phyloP scores from a whole-genome alignment of 2,113 vertebrate genomes.

The Charina bottae region DNA sequence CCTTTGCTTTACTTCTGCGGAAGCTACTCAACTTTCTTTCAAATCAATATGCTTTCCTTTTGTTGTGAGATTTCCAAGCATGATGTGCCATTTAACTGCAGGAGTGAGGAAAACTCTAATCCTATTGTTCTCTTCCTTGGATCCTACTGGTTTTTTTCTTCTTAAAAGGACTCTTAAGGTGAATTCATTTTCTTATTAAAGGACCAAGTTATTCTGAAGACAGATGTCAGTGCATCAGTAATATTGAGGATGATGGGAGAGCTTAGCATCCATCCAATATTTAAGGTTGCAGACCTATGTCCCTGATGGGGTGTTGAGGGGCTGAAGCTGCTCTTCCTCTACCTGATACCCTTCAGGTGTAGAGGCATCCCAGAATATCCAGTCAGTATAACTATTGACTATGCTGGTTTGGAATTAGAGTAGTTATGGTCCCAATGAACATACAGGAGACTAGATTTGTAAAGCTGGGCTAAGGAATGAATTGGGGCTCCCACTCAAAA shows the following conservation, averaged over 20 bases:
- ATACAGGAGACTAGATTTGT: too few species aligned
- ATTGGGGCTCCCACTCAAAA: too few species aligned
- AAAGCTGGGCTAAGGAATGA: too few species aligned
- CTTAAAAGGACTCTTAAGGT: too few species aligned
- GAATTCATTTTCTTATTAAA: background rate
- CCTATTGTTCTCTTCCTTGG: background rate
- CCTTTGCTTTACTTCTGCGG: constrained; percentile 46
- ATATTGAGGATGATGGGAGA: background rate
- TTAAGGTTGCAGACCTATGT: background rate
- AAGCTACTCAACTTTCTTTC: constrained; percentile 38
- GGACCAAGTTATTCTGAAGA: background rate
- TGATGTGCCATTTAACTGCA: background rate
- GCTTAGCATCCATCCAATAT: background rate
- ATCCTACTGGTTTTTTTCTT: background rate
- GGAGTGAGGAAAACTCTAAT: background rate
- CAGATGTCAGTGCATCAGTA: background rate
- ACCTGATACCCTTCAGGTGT: too few species aligned
- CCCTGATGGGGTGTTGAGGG: background rate
- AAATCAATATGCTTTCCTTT: constrained; percentile 48
- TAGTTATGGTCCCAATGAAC: too few species aligned
- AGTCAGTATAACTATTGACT: too few species aligned
- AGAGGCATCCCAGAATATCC: too few species aligned
- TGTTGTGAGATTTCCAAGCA: background rate
- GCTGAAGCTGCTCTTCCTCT: background rate
- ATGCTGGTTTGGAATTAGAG: too few species aligned